phyloP scores from a whole-genome alignment of 2,797 vertebrate genomes.

The Hypotaenidia philippensis region DNA sequence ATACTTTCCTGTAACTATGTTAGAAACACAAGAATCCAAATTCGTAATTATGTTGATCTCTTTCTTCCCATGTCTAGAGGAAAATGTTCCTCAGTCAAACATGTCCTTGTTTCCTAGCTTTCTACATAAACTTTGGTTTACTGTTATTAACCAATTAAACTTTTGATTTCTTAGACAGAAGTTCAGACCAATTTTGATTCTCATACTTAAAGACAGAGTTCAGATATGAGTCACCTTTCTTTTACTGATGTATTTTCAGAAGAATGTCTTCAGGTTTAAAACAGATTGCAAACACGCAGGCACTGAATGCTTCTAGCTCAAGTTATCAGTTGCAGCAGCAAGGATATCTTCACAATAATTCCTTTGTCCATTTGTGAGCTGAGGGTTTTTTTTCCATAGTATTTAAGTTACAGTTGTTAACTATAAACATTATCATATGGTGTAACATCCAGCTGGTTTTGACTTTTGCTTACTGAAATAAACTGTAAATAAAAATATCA shows the following conservation, averaged over 20 bases:
- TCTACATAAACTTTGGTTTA: background rate
- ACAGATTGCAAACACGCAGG: background rate
- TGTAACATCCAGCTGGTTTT: background rate
- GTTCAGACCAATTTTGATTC: background rate
- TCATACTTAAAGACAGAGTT: background rate
- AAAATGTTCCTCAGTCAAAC: background rate
- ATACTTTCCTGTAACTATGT: background rate
- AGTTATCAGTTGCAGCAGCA: background rate
- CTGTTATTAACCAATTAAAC: background rate
- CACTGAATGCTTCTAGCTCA: background rate
- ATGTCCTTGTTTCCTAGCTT: background rate
- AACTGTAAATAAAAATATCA: background rate
- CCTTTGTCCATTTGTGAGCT: background rate
- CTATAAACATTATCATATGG: background rate
- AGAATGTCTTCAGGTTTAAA: background rate
- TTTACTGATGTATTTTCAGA: background rate
- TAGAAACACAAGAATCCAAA: background rate
- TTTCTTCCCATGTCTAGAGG: background rate
- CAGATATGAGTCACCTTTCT: background rate
- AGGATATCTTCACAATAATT: background rate
- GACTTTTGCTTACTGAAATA: background rate
- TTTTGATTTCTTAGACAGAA: background rate
- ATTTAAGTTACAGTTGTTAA: background rate
- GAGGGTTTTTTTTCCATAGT: fast-evolving
- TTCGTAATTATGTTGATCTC: background rate